Percentiles rank a stretch among this genome's conserved stretches.
Conservation (phyloP, 2,888 invertebrate genomes). For the Folsomia candida region DNA sequence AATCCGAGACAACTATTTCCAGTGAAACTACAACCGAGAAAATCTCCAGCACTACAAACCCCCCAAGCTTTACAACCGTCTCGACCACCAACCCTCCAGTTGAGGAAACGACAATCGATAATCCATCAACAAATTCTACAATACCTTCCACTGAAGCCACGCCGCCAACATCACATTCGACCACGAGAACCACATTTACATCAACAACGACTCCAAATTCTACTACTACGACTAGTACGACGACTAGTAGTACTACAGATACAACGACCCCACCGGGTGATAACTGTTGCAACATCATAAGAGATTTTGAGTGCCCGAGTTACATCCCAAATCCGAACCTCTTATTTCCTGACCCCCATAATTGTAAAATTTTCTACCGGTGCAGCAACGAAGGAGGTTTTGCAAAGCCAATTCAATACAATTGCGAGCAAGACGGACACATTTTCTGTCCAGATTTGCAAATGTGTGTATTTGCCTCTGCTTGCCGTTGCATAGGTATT, state of each 20-base stretch:
- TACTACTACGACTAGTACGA: neutral
- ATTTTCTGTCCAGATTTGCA: constrained; percentile 23
- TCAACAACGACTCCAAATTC: neutral
- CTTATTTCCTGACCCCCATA: constrained; percentile 22
- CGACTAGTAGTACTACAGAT: no score
- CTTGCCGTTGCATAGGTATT: neutral
- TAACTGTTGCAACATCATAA: neutral
- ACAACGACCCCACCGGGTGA: neutral
- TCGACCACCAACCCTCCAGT: neutral
- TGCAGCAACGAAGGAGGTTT: constrained; percentile 3
- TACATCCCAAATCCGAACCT: neutral
- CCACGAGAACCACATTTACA: neutral
- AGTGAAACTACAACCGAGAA: neutral
- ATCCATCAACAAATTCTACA: neutral
- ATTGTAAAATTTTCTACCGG: constrained; percentile 15
- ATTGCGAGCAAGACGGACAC: neutral
- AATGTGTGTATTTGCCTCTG: neutral
- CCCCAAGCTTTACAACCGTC: neutral
- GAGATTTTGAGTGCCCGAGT: neutral
- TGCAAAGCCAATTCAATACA: neutral
- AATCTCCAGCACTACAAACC: neutral
- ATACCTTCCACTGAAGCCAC: neutral
- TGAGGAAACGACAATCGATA: neutral
- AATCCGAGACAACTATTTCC: neutral
- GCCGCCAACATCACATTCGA: neutral